Conservation (phyloP, 2,113 vertebrate species). For the Sigmodon hispidus region DNA sequence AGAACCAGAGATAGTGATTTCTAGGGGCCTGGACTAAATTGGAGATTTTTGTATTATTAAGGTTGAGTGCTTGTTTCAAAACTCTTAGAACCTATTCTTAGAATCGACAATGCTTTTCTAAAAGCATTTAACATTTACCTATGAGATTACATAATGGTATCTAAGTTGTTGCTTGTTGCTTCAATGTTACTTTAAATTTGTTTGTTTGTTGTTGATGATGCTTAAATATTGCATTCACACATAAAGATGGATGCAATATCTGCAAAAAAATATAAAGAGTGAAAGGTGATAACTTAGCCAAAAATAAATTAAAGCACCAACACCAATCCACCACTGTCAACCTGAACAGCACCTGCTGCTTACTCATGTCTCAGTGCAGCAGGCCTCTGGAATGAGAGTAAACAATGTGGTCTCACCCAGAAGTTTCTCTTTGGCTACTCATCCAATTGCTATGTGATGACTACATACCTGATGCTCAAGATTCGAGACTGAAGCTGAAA, state of each 20-base stretch:
- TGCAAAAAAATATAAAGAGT: neutral
- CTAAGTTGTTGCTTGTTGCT: too few relatives aligned
- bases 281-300: neutral
- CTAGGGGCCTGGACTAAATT: neutral
- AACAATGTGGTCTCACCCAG: constrained; percentile 15
- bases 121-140: constrained; percentile 14
- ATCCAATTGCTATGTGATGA: neutral
- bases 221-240: neutral
- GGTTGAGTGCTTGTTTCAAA: neutral
- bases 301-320: neutral
- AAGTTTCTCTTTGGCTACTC: constrained; percentile 17
- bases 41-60: neutral
- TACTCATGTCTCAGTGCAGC: neutral
- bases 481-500: neutral
- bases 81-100: neutral
- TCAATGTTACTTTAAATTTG: too few relatives aligned
- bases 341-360: constrained; percentile 12
- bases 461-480: neutral
- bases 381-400: constrained; percentile 5
- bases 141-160: neutral
- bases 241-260: neutral
- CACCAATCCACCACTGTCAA: neutral
- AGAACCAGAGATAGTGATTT: neutral
- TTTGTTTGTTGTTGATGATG: neutral
- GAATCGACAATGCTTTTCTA: neutral